Base-by-base conservation (phyloP, 2,797 vertebrate species). In the Pseudomugil gertrudae region DNA sequence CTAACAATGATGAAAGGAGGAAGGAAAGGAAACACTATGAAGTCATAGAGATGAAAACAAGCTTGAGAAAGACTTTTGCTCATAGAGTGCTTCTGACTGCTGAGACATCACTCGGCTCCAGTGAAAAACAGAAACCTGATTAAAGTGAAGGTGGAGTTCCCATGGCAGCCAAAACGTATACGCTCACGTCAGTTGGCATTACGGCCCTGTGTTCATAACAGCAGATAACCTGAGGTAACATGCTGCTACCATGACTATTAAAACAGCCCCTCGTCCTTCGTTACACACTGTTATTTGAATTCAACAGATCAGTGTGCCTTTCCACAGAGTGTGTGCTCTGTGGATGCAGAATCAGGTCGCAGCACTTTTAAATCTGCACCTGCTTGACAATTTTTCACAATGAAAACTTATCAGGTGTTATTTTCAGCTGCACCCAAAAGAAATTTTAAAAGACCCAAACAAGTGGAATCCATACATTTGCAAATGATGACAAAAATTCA, bases 1-100 rank as follows among this genome's bases (percentile, higher is more conserved):
- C 98, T 98, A 84, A 30, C 6, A 40, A 14, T 51, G 23, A 77
- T n/a, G 48, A 9, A 60, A 38, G 40, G 14, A 40, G 27, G 35
- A 21, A 53, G 45, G 50, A 19, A 40, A n/a, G 24, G 15, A 33
- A 53, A 62, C 19, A 53, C 3, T 17, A 15, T 35, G 14, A 56
- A 40, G 33, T 4, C 17, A 13, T 4, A 32, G 10, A 23, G 11
- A 27, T 19, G 15, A 32, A 2, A 24, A 15, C 15, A 11, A 23
- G 19, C 1, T 35, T 36, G 5, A 36, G 35, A 36, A 36, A 36
- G 24, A 23, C 47, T 50, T 32, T 61, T 61, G 17, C 23, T 57
- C 19, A 30, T 15, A 21, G 9, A 3, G 9, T 30, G 17, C 52
- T 50, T 53, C 15, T 47, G 29, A 19, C n/a, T 21, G 43, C 9